Evolutionary conservation across 1,140 invertebrate species (phyloP).

Genomic region (Drosophila littoralis): DNA sequence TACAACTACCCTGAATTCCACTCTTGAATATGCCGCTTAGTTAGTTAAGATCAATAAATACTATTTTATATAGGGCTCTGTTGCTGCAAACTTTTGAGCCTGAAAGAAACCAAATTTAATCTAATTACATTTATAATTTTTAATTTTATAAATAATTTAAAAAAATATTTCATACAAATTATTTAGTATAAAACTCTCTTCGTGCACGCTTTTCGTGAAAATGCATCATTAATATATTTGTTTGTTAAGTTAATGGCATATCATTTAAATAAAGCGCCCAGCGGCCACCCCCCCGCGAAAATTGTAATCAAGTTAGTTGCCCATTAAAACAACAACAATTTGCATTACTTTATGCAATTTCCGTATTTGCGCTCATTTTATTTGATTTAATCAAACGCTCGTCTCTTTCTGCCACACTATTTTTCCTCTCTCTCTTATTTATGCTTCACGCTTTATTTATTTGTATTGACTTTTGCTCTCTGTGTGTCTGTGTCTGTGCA

Average conservation of each 20-base stretch:
- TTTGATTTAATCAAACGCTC: conserved; percentile 75
- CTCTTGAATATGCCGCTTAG: too few species aligned
- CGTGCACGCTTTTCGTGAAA: too few species aligned
- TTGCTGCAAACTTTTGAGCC: too few species aligned
- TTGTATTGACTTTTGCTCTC: conserved; percentile 74
- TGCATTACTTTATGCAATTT: conserved; percentile 71
- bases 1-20: too few species aligned
- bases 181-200: too few species aligned
- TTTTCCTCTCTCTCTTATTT: conserved; percentile 36
- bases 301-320: conserved; percentile 37
- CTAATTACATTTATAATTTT: too few species aligned
- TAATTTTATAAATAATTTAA: too few species aligned
- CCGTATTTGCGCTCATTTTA: conserved; percentile 64
- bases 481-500: conserved; percentile 39
- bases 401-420: conserved; percentile 44
- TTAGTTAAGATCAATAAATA: too few species aligned
- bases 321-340: conserved; percentile 43
- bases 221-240: background rate
- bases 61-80: too few species aligned
- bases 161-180: too few species aligned
- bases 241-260: conserved; percentile 10
- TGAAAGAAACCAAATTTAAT: too few species aligned
- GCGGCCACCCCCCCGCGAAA: background rate
- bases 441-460: conserved; percentile 70
- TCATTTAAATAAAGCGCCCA: conserved; percentile 1